Evolutionary conservation across 2,888 invertebrate species (phyloP).

Genomic region (Syrphus vitripennis): DNA sequence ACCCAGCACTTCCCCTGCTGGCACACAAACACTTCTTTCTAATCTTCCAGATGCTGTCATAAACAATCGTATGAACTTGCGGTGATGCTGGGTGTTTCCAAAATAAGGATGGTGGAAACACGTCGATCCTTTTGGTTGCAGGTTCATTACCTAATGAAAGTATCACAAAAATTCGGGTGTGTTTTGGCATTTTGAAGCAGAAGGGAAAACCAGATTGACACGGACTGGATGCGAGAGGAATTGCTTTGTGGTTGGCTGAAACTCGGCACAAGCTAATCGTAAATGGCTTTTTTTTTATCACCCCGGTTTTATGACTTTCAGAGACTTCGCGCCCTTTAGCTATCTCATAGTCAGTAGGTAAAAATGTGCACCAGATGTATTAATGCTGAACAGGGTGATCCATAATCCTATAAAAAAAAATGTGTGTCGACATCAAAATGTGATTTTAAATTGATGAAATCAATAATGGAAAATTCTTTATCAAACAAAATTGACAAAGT

Average conservation of each 20-base stretch:
- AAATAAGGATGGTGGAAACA: conserved; percentile 28
- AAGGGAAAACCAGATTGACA: conserved; percentile 39
- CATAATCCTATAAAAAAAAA: neutral
- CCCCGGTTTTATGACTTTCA: conserved; percentile 59
- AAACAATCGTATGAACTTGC: conserved; percentile 54
- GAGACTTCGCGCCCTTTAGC: conserved; percentile 57
- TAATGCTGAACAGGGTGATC: conserved; percentile 3
- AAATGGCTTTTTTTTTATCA: conserved; percentile 68
- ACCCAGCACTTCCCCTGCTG: neutral
- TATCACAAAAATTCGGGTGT: conserved; percentile 52
- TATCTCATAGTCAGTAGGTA: neutral
- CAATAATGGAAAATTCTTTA: neutral
- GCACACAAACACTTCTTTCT: neutral
- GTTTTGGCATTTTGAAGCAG: neutral
- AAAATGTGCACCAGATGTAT: conserved; percentile 15
- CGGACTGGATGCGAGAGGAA: conserved; percentile 6
- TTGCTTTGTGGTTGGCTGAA: conserved; percentile 13
- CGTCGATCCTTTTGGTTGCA: conserved; percentile 38
- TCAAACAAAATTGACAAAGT: neutral
- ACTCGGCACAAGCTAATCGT: conserved; percentile 65
- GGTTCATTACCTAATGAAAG: conserved; percentile 68
- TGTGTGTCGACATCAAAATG: neutral
- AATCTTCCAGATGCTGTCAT: conserved; percentile 48
- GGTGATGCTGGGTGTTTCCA: neutral
- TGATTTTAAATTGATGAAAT: neutral